Conservation (phyloP, 92 coral and sea anemone genomes). For the Palythoa grandiflora region DNA sequence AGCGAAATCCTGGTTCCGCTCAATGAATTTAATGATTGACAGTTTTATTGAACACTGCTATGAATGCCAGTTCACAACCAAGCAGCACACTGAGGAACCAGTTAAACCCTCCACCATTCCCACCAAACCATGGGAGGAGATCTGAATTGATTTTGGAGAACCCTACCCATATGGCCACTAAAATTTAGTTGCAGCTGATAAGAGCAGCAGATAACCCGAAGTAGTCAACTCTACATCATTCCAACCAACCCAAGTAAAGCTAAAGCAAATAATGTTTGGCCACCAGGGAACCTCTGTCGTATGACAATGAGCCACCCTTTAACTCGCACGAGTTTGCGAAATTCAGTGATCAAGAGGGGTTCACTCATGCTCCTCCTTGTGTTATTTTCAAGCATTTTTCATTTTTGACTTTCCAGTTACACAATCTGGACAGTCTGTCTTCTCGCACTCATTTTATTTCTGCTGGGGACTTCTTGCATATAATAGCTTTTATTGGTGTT, state of each 20-base stretch:
- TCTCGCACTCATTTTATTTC: no score
- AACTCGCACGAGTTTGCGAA: neutral
- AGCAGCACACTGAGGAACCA: conserved; percentile 48
- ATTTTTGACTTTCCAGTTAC: no score
- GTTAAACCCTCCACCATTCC: conserved; percentile 47
- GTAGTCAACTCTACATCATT: no score
- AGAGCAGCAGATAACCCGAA: neutral
- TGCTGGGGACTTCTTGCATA: no score
- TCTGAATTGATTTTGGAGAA: neutral
- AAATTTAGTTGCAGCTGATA: neutral
- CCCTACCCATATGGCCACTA: neutral
- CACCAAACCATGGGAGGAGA: neutral
- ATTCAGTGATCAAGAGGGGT: neutral
- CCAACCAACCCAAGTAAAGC: neutral
- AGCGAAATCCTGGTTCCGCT: conserved; percentile 58
- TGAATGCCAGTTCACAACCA: conserved; percentile 65
- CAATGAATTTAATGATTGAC: conserved; percentile 67
- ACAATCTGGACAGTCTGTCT: no score
- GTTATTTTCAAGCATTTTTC: no score
- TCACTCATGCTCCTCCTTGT: neutral
- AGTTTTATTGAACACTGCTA: conserved; percentile 50
- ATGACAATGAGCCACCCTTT: neutral
- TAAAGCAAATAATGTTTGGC: neutral
- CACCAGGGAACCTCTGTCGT: neutral
- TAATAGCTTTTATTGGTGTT: no score